Percentiles rank a stretch among this genome's conserved stretches.
These are phyloP conservation scores for Zaprionus capensis DNA, from an alignment of 1,140 invertebrate genomes.

Conservation along the genomic window DNA sequence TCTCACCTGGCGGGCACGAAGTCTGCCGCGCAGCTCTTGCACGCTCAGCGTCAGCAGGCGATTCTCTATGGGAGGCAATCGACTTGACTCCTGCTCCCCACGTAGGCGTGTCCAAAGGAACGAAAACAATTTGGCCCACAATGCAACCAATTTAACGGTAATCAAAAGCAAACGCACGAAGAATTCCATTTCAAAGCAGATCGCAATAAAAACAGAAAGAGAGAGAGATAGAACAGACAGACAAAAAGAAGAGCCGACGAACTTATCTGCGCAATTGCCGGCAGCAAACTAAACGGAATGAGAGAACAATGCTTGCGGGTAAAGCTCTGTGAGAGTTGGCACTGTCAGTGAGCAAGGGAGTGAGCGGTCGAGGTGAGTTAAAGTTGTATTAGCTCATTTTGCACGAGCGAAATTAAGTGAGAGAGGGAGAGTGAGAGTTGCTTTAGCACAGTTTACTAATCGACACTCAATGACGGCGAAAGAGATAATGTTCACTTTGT, in stretches of 20 bases:
- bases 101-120: not conserved
- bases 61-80: constrained; percentile 48
- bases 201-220: not conserved
- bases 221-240: not conserved
- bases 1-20: constrained; percentile 49
- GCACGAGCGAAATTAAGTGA: not conserved
- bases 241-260: not conserved
- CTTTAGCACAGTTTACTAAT: too few species aligned
- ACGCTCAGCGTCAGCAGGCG: constrained; percentile 45
- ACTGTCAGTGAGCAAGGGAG: constrained; percentile 3
- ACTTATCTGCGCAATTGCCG: not conserved
- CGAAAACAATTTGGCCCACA: not conserved
- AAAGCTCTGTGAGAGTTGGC: not conserved
- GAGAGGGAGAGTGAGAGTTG: too few species aligned
- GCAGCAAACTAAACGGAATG: constrained; percentile 5
- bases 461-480: too few species aligned
- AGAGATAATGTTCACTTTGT: too few species aligned
- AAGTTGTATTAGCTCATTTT: not conserved
- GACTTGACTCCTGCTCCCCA: not conserved
- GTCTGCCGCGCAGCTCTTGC: constrained; percentile 54
- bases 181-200: constrained; percentile 52
- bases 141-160: constrained; percentile 41
- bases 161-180: constrained; percentile 58
- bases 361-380: not conserved
- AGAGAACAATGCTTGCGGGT: not conserved